These are phyloP conservation scores for Dallia pectoralis DNA, from an alignment of 2,797 vertebrate species.

Conservation along the genomic window DNA sequence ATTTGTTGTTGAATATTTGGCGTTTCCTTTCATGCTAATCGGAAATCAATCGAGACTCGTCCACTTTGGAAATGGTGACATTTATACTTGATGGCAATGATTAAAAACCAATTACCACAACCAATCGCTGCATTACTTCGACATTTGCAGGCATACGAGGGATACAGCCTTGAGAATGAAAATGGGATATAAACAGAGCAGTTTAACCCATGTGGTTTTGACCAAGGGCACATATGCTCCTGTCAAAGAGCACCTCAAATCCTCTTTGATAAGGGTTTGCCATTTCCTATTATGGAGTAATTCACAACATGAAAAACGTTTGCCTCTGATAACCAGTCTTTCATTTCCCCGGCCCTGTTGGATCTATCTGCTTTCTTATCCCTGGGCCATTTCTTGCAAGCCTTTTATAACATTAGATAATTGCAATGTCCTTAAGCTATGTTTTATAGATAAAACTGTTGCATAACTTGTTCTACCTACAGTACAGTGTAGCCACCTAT, in stretches of 20 bases:
- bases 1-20: constrained; percentile 6
- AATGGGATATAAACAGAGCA: constrained; percentile 10
- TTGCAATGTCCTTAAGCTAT: constrained; percentile 59
- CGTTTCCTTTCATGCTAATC: constrained; percentile 56
- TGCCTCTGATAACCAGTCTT: constrained; percentile 64
- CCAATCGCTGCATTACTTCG: constrained; percentile 46
- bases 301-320: constrained; percentile 68
- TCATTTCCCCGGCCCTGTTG: constrained; percentile 65
- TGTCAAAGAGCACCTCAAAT: constrained; percentile 49
- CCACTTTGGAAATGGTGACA: constrained; percentile 57
- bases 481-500: neutral
- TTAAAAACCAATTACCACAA: constrained; percentile 62
- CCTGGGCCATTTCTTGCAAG: constrained; percentile 54
- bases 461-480: constrained; percentile 29
- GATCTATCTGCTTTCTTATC: constrained; percentile 54
- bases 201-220: constrained; percentile 36
- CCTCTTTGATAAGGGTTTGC: constrained; percentile 56
- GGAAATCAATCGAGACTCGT: constrained; percentile 63
- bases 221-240: constrained; percentile 52
- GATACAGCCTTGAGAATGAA: neutral
- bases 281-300: constrained; percentile 71
- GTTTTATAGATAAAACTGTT: constrained; percentile 56
- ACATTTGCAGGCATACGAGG: constrained; percentile 53
- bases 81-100: constrained; percentile 56
- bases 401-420: constrained; percentile 62